Base-by-base conservation (phyloP, 2,113 vertebrate genomes). In the Cyrtonyx montezumae region DNA sequence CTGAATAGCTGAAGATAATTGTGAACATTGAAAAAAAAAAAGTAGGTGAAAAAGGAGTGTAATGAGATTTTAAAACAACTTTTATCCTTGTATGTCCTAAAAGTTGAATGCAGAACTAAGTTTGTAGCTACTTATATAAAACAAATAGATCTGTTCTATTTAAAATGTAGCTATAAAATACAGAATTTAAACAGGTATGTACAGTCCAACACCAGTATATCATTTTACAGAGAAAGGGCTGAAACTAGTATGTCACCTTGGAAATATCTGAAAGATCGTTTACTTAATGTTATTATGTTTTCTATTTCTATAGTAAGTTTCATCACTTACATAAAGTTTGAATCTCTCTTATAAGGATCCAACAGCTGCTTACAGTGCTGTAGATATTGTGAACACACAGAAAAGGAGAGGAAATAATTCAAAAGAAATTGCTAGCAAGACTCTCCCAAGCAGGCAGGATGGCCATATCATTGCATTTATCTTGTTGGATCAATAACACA, bases 201-300 rank as follows among this genome's bases (percentile, higher is more conserved):
- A 55, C 59, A 61, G 16, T 49, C 2, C 53, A 34, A 40, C 12
- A 48, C 6, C 76, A 34, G 1, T 23, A 4, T 37, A 67, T 28
- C 65, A 1, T 40, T 87, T 84, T 66, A 75, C 45, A 79, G 66
- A 84, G 11, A 90, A 81, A 95, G 23, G 20, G 9, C 8, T 70
- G 66, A 74, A 94, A 81, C 6, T 9, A 73, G 13, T 73, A 71
- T 9, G 11, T 46, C 28, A 26, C 30, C 6, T 53, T 77, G 78
- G 43, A 71, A 77, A 66, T 46, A 87, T 26, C 61, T 49, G 49
- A 58, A 78, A 94, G 40, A 56, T 26, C 10, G 34, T 51, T 78
- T 68, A 87, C 18, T 68, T 87, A 32, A 26, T 77, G 48, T 77
- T 59, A 80, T 77, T 7, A 74, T 40, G 56, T 61, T 78, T 70